Evolutionary conservation across 2,888 invertebrate genomes (phyloP), one percentile per base, ranked within the genome.

Genomic region (Torymus aiolomorphi): DNA sequence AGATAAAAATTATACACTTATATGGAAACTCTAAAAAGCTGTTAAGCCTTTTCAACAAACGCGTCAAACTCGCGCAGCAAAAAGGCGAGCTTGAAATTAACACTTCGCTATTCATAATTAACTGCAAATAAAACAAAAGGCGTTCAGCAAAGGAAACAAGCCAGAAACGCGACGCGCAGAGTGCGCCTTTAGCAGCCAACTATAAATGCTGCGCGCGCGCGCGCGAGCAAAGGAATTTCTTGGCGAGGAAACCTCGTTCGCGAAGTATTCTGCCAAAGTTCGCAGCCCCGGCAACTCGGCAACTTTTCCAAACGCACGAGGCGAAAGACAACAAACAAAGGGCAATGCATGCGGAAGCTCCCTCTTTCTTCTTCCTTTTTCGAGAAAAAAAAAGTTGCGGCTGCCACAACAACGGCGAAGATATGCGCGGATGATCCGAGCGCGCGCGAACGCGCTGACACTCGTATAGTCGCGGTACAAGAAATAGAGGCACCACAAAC

Each of bases 271-370:
- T 70, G 66, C 70, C 24, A 76, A 31, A 77, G 31, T 77, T 73
- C 54, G 42, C 59, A 54, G 83, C 61, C 84, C 83, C 84, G 82
- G 83, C 83, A 82, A 73, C 71, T 67, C 71, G 12, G 59, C 77
- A 62, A 65, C 59, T 73, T 78, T 73, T 31, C 59, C 59, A n/a
- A 5, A 14, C 1, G 20, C 67, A 14, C n/a, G 0, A 0, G 51
- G 14, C 2, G 13, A 57, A 74, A 76, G 73, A 72, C 69, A 76
- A 76, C 76, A 73, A 72, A 75, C 70, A 81, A 72, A 69, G 31
- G 31, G 31, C 31, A 31, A 31, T 31, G 5, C 31, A 31, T 31
- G 31, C 31, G 31, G 5, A 31, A 3, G 5, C 31, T 31, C 31
- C 2, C 31, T 1, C 31, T 31, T 24, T 49, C 54, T 67, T n/a